Evolutionary conservation across 2,888 invertebrate genomes (phyloP).

Genomic region (Drosophila robusta): DNA sequence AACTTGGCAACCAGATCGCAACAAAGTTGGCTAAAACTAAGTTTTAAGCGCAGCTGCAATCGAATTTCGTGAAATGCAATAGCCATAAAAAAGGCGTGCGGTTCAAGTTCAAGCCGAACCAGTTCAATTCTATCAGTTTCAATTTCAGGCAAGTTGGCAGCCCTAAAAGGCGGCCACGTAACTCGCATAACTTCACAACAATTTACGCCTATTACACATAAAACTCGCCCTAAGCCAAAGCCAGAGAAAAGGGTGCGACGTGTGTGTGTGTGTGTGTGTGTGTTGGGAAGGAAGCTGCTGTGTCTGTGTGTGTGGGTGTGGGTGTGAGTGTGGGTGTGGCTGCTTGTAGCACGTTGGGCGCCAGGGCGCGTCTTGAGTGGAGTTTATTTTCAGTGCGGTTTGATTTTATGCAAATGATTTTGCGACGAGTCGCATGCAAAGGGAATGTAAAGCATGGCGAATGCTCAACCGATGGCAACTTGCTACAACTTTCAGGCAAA

Average conservation of each 20-base stretch:
- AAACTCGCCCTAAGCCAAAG: conserved; percentile 35
- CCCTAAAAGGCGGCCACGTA: conserved; percentile 62
- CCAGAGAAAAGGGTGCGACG: conserved; percentile 14
- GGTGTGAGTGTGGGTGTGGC: conserved; percentile 4
- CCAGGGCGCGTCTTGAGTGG: conserved; percentile 46
- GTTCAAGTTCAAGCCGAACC: conserved; percentile 17
- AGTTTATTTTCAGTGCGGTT: conserved; percentile 76
- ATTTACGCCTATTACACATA: conserved; percentile 72
- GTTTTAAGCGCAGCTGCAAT: conserved; percentile 20
- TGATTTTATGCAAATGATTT: conserved; percentile 77
- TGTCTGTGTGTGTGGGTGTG: not conserved
- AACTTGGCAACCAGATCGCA: conserved; percentile 5
- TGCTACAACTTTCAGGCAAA: conserved; percentile 65
- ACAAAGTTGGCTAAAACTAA: conserved; percentile 4
- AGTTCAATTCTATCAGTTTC: conserved; percentile 13
- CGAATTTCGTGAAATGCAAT: conserved; percentile 11
- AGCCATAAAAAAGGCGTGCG: not conserved
- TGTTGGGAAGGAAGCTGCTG: not conserved
- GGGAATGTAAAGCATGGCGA: conserved; percentile 20
- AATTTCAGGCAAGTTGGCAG: conserved; percentile 25
- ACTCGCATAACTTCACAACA: conserved; percentile 64
- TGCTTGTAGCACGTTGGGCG: conserved; percentile 31
- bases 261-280: conserved; percentile 5
- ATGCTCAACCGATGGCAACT: conserved; percentile 30
- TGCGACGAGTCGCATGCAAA: conserved; percentile 41